Percentiles rank a stretch among this genome's conserved stretches.
phyloP scores from a whole-genome alignment of 2,113 vertebrate species.

The Recurvirostra avosetta region DNA sequence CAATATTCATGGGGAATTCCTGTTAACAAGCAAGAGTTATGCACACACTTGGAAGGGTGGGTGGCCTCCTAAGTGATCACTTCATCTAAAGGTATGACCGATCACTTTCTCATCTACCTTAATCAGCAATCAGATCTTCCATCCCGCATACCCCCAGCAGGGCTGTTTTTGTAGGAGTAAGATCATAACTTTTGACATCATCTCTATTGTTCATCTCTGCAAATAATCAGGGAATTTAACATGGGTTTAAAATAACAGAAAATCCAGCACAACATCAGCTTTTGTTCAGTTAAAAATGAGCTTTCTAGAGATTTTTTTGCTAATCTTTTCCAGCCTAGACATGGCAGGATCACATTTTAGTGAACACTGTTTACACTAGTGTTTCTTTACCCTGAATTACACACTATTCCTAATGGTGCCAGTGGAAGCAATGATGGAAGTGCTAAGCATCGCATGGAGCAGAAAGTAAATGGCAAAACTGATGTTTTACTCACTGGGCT shows the following conservation, averaged over 20 bases:
- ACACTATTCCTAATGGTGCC: background rate
- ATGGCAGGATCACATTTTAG: background rate
- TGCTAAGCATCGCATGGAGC: background rate
- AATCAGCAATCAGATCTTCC: background rate
- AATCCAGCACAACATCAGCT: background rate
- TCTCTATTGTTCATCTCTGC: background rate
- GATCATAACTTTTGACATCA: background rate
- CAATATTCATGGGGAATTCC: conserved; percentile 6
- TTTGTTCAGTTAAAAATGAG: background rate
- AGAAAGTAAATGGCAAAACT: background rate
- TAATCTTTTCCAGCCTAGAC: background rate
- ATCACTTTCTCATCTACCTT: background rate
- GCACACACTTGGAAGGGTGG: background rate
- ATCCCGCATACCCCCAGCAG: background rate
- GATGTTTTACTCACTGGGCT: background rate
- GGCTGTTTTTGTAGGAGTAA: background rate
- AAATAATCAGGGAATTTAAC: background rate
- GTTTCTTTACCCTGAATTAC: background rate
- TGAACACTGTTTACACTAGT: background rate
- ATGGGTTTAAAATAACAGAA: background rate
- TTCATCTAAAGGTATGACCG: background rate
- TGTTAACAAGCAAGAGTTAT: conserved; percentile 22
- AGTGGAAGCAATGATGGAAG: background rate
- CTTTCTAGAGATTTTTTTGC: background rate
- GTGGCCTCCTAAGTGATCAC: background rate